Percentiles rank a stretch among this genome's conserved stretches.
phyloP scores from a whole-genome alignment of 2,113 vertebrate species.

The Erythrocercus mccallii region DNA sequence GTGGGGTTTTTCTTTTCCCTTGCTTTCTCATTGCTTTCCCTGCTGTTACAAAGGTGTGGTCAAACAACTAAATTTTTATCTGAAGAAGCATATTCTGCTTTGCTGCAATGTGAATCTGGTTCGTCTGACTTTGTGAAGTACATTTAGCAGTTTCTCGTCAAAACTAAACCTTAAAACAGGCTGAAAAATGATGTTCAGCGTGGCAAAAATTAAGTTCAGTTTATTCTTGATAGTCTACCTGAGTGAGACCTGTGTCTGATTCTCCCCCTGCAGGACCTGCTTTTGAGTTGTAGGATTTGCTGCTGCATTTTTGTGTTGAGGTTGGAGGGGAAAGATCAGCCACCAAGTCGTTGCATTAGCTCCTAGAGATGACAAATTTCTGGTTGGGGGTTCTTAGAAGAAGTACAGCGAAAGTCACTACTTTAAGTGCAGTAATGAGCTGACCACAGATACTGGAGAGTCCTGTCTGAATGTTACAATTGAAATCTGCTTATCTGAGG shows the following conservation, averaged over 20 bases:
- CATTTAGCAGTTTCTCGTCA: neutral
- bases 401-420: neutral
- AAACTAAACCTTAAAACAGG: neutral
- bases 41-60: neutral
- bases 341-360: neutral
- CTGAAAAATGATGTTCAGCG: neutral
- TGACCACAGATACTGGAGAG: neutral
- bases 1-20: neutral
- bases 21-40: neutral
- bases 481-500: constrained; percentile 31
- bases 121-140: neutral
- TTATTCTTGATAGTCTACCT: neutral
- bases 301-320: neutral
- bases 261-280: neutral
- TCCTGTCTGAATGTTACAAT: neutral
- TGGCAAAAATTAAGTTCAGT: neutral
- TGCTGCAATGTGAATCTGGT: neutral
- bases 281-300: neutral
- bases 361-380: neutral
- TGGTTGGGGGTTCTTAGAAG: neutral
- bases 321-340: neutral
- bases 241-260: neutral
- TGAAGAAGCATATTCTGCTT: neutral
- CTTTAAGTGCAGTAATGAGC: neutral
- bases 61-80: neutral